Percentiles rank a stretch among this genome's conserved stretches.
Evolutionary conservation across 1,140 invertebrate genomes (phyloP).

Genomic region (Chironomus tepperi): DNA sequence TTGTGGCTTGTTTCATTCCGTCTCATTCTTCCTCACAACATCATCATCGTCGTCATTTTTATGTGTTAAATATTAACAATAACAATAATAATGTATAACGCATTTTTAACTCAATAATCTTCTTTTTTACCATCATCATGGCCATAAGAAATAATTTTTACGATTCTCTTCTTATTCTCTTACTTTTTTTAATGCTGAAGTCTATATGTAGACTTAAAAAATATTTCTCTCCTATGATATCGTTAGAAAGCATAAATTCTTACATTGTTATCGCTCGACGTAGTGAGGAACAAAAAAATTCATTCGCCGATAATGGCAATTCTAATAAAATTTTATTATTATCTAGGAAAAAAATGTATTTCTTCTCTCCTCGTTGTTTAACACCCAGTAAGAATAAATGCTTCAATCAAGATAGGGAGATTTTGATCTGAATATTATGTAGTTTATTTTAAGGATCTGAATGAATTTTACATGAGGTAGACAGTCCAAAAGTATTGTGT

Average conservation of each 20-base stretch:
- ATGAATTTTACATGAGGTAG: no score
- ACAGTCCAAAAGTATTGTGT: no score
- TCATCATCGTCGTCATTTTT: no score
- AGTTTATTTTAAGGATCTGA: no score
- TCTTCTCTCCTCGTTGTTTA: background rate
- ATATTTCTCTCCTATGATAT: no score
- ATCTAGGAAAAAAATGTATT: background rate
- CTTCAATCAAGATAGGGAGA: no score
- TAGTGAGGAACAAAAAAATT: background rate
- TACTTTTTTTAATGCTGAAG: background rate
- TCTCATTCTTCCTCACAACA: no score
- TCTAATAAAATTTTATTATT: slow-evolving; percentile 11
- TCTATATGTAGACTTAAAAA: no score
- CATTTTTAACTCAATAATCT: background rate
- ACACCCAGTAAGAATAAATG: no score
- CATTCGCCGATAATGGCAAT: slow-evolving; percentile 6
- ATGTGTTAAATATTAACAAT: background rate
- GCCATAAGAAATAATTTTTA: slow-evolving; percentile 1
- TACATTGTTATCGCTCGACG: background rate
- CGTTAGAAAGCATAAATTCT: background rate
- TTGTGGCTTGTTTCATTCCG: no score
- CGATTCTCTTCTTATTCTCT: no score
- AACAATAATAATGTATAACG: slow-evolving; percentile 1
- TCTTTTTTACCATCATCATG: background rate
- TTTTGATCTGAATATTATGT: no score